Evolutionary conservation across 2,888 invertebrate genomes (phyloP), one percentile per base, ranked within the genome.

Genomic region (Drosophila sordidula): DNA sequence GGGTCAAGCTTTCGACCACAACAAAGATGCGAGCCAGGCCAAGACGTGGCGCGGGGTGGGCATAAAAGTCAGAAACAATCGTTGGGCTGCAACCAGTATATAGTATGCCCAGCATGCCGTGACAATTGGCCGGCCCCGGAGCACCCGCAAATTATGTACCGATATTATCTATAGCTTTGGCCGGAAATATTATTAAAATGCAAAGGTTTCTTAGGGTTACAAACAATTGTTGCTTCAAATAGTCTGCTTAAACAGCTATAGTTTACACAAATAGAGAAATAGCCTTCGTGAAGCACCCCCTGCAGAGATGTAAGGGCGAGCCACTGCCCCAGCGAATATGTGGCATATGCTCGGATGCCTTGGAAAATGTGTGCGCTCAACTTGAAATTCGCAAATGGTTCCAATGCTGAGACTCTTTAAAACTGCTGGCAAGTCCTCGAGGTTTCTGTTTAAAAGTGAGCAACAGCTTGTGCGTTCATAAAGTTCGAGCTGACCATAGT

Each of bases 1-100:
- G 61, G 70, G 79, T 70, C 77, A 75, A 59, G 67, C 70, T 50
- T 49, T 55, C 44, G 76, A 70, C 76, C 67, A 64, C 75, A 77
- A 51, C 61, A 64, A 49, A 39, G 65, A 25, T 57, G 59, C 9
- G 42, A 22, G 34, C 32, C 36, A 6, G 34, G 18, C 18, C 11
- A 51, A 18, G 18, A 39, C 42, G 9, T 51, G 29, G 49, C 45
- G n/a, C 42, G 18, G 45, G 39, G 47, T 62, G 49, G 72, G 57
- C 70, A 70, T 67, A 50, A 66, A 70, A 77, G 50, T 69, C 69
- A 46, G 52, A 50, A 22, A 22, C 22, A 22, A 22, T 22, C 22
- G 22, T 22, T 22, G 22, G 4, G 4, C 22, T 22, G 22, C 22
- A 0, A 22, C 22, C 22, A 3, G 22, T 22, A 22, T 22, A 22